Evolutionary conservation across 2,888 invertebrate species (phyloP).

Genomic region (Lomographa bimaculata): DNA sequence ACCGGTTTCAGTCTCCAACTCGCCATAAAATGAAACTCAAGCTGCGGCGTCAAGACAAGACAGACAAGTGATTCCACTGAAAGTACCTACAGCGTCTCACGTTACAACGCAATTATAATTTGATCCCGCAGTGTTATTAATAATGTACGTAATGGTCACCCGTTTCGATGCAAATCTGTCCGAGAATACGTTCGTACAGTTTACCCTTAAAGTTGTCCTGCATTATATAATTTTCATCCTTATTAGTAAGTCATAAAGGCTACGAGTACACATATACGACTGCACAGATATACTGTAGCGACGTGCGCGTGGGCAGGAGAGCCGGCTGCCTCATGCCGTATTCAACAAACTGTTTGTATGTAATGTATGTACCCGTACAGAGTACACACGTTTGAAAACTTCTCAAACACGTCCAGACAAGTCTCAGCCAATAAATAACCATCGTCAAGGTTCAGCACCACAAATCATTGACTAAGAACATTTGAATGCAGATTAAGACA

Average conservation of each 20-base stretch:
- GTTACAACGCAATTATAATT: constrained; percentile 27
- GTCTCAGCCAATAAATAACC: constrained; percentile 30
- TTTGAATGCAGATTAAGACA: constrained; percentile 26
- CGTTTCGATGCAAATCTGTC: constrained; percentile 44
- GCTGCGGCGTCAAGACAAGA: too few relatives aligned
- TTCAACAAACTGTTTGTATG: constrained; percentile 26
- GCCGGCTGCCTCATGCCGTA: constrained; percentile 38
- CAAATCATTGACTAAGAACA: constrained; percentile 24
- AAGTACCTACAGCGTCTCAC: constrained; percentile 10
- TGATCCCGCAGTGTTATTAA: constrained; percentile 23
- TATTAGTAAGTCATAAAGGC: constrained; percentile 16
- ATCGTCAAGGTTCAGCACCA: constrained; percentile 21
- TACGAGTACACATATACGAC: too few relatives aligned
- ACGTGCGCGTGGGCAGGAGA: constrained; percentile 39
- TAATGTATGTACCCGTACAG: constrained; percentile 80
- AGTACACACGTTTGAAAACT: constrained; percentile 73
- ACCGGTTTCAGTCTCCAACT: too few relatives aligned
- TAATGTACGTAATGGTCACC: constrained; percentile 40
- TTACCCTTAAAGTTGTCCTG: constrained; percentile 3
- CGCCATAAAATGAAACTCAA: too few relatives aligned
- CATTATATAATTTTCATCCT: constrained; percentile 21
- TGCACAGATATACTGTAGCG: too few relatives aligned
- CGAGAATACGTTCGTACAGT: constrained; percentile 30
- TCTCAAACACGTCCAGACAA: constrained; percentile 44
- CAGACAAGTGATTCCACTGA: constrained; percentile 1